Conservation (phyloP, 1,140 invertebrate species). For the Callitettix versicolor region DNA sequence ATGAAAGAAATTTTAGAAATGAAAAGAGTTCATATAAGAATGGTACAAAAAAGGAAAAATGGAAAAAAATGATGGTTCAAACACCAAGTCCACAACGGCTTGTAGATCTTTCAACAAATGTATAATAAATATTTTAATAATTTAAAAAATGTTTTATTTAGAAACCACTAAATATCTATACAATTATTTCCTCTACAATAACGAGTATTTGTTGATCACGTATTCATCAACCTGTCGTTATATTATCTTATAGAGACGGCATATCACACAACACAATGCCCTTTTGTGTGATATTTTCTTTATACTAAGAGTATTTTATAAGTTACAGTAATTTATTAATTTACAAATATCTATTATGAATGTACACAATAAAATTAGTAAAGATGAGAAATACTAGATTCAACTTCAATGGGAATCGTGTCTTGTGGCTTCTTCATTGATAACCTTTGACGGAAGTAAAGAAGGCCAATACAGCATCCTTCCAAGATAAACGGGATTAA, state of each 20-base stretch:
- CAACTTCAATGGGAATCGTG: neutral
- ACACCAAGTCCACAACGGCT: constrained; percentile 16
- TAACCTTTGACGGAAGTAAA: too few species aligned
- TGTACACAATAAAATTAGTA: neutral
- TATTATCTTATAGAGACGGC: too few species aligned
- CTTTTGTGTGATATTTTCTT: too few species aligned
- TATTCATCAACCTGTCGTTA: too few species aligned
- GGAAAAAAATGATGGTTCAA: constrained; percentile 17
- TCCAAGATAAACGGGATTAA: neutral
- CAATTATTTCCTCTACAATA: too few species aligned
- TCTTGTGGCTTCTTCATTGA: neutral
- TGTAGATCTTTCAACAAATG: too few species aligned
- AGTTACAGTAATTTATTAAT: too few species aligned
- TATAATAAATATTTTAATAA: neutral
- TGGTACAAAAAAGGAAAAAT: constrained; percentile 53
- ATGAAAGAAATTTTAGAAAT: constrained; percentile 89
- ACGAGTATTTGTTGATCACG: too few species aligned
- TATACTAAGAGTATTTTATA: too few species aligned
- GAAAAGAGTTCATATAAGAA: constrained; percentile 69
- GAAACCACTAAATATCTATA: neutral
- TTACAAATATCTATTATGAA: too few species aligned
- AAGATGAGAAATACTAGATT: neutral
- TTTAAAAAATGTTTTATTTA: neutral
- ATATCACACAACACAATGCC: too few species aligned
- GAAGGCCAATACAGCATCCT: too few species aligned